phyloP scores from a whole-genome alignment of 2,797 vertebrate genomes.

The Podarcis siculus region DNA sequence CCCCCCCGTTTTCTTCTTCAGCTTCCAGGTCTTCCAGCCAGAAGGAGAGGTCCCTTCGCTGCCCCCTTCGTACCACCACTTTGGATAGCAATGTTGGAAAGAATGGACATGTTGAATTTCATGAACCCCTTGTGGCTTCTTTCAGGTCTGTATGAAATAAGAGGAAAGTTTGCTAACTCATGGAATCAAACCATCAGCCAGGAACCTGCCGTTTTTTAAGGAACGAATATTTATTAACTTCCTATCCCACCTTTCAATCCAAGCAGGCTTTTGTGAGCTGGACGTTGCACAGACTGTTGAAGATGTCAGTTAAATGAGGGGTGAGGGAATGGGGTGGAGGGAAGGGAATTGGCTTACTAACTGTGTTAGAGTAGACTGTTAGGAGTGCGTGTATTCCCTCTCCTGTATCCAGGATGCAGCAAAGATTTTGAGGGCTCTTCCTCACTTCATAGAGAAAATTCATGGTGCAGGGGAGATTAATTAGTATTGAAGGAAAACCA shows the following conservation, averaged over 20 bases:
- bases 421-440: not conserved
- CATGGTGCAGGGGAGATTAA: not conserved
- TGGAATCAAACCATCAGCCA: not conserved
- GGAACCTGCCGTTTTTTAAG: not conserved
- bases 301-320: no score
- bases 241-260: not conserved
- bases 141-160: constrained; percentile 82
- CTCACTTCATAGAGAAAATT: not conserved
- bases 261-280: no score
- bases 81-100: constrained; percentile 90
- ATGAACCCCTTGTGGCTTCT: constrained; percentile 83
- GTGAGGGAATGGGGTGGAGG: not conserved
- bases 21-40: constrained; percentile 77
- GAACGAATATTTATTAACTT: not conserved
- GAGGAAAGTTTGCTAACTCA: not conserved
- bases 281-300: no score
- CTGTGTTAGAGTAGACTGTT: no score
- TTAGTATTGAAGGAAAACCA: not conserved
- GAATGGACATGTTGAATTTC: constrained; percentile 85
- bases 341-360: not conserved
- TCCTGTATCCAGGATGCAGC: not conserved
- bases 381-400: not conserved
- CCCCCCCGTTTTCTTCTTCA: constrained; percentile 68
- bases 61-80: constrained; percentile 90
- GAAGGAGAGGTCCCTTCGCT: constrained; percentile 90